A percentile compares a stretch with the other conserved stretches of the same genome.
These are phyloP conservation scores for Seladonia tumulorum DNA, from an alignment of 2,888 invertebrate species.

Conservation along the genomic window DNA sequence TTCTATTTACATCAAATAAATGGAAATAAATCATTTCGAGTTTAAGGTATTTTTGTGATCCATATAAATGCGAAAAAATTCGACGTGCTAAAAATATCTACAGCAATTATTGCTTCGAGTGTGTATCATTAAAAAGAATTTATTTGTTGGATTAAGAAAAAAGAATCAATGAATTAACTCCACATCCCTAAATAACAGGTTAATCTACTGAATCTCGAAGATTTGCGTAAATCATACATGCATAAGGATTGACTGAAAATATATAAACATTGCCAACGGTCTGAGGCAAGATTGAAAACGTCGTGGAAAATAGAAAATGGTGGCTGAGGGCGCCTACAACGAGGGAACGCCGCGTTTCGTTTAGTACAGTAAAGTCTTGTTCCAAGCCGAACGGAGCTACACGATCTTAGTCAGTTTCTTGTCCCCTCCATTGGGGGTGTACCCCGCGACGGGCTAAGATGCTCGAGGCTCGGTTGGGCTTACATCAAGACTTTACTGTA, in stretches of 20 bases:
- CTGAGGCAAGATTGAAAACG: neutral
- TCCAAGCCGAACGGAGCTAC: too few species aligned
- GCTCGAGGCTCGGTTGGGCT: too few species aligned
- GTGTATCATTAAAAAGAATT: neutral
- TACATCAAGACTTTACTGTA: too few species aligned
- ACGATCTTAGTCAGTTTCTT: too few species aligned
- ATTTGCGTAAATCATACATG: neutral
- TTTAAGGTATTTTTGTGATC: too few species aligned
- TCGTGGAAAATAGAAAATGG: neutral
- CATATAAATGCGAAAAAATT: too few species aligned
- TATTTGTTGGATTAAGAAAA: neutral
- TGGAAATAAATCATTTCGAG: too few species aligned
- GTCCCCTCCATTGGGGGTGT: too few species aligned
- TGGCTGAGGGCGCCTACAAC: neutral
- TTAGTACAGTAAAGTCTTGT: neutral
- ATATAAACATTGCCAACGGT: neutral
- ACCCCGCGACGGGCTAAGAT: too few species aligned
- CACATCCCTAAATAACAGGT: neutral
- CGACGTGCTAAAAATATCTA: too few species aligned
- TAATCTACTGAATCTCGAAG: neutral
- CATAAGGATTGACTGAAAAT: neutral
- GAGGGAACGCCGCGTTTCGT: neutral
- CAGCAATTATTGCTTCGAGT: too few species aligned
- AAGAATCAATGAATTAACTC: neutral
- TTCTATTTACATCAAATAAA: too few species aligned